A percentile compares a stretch with the other conserved stretches of the same genome.
Conservation (phyloP, 2,888 invertebrate species). For the Crematogaster levior region DNA sequence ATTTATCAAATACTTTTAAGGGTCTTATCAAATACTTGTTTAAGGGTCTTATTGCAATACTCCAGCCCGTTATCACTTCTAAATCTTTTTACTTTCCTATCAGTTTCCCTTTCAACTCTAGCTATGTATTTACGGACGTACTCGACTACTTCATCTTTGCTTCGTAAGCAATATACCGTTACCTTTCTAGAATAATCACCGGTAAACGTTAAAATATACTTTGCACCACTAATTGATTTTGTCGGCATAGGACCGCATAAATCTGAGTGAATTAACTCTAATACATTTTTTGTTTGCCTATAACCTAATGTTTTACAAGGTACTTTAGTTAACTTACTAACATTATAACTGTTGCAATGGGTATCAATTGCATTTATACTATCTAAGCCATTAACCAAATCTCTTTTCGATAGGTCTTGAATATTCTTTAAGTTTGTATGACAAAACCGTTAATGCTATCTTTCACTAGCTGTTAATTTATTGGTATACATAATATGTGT, state of each 20-base stretch:
- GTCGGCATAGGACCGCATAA: conserved; percentile 27
- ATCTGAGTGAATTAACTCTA: conserved; percentile 27
- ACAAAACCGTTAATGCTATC: conserved; percentile 28
- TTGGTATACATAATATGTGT: background rate
- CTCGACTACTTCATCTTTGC: conserved; percentile 19
- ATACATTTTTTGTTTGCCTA: conserved; percentile 29
- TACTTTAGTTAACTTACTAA: conserved; percentile 11
- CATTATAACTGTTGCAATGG: background rate
- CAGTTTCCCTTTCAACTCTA: conserved; percentile 26
- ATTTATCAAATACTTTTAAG: too few species aligned
- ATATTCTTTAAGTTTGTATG: conserved; percentile 24
- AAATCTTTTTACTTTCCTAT: conserved; percentile 23
- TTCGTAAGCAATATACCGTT: conserved; percentile 4
- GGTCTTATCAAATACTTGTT: conserved; percentile 6
- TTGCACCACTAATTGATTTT: too few species aligned
- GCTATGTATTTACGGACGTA: conserved; percentile 5
- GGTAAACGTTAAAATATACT: conserved; percentile 21
- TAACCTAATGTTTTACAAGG: background rate
- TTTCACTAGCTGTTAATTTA: background rate
- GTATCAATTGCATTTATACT: background rate
- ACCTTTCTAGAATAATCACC: conserved; percentile 44
- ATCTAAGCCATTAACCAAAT: conserved; percentile 27
- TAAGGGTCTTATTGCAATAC: conserved; percentile 12
- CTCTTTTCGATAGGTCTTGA: conserved; percentile 4
- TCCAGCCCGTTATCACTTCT: conserved; percentile 35